phyloP scores from a whole-genome alignment of 2,888 invertebrate species.

The Dryadula phaetusa region DNA sequence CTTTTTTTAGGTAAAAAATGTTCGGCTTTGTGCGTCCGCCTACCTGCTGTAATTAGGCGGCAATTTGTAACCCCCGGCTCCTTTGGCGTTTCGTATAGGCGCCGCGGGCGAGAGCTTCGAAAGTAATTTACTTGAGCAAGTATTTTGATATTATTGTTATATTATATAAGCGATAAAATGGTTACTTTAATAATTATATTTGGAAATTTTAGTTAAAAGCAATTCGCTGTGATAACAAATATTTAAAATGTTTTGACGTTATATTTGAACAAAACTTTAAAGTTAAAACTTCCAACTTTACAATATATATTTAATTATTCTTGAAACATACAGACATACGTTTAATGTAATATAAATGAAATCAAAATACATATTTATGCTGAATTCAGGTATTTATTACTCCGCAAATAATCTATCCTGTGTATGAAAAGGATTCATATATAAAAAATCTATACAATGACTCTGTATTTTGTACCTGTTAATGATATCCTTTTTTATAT shows the following conservation, averaged over 20 bases:
- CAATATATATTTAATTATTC: too few species aligned
- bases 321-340: too few species aligned
- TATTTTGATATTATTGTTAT: conserved; percentile 2
- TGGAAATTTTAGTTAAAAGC: too few species aligned
- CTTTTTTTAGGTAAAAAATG: conserved; percentile 51
- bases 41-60: conserved; percentile 55
- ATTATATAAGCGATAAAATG: neutral
- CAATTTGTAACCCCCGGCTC: conserved; percentile 51
- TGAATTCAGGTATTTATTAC: too few species aligned
- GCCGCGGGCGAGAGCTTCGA: conserved; percentile 42
- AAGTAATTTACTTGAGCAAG: conserved; percentile 27
- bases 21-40: conserved; percentile 52
- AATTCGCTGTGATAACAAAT: too few species aligned
- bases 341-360: too few species aligned
- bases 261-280: too few species aligned
- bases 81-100: conserved; percentile 44
- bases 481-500: conserved; percentile 1
- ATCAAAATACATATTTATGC: too few species aligned
- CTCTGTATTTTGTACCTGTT: neutral
- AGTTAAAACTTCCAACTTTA: too few species aligned
- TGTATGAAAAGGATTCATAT: too few species aligned
- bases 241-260: too few species aligned
- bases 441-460: conserved; percentile 7
- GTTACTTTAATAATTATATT: neutral
- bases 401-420: too few species aligned